Evolutionary conservation across 2,888 invertebrate genomes (phyloP), one percentile per base, ranked within the genome.

Genomic region (Diarsia mendica): DNA sequence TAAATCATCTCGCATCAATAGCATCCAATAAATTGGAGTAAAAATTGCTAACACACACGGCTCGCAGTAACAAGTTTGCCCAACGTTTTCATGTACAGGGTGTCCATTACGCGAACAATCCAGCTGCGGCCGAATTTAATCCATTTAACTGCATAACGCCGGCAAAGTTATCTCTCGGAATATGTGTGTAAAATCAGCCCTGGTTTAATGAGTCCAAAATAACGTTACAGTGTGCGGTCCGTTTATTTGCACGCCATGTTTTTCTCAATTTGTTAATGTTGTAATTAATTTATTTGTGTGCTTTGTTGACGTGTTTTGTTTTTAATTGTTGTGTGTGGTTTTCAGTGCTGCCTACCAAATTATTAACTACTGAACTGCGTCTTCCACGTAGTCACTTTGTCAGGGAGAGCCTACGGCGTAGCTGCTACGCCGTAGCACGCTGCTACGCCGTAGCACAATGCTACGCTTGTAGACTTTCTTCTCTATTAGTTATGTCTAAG

Each of bases 101-200:
- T 92, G 92, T 93, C 93, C 94, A 93, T 93, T 94, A 92, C 92
- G 89, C 86, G 91, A 89, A 91, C 94, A 94, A 93, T 94, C 92
- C 94, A 91, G 93, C 93, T 93, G 94, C 89, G 93, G 93, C 93
- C 88, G 89, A 92, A 92, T 94, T 93, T 94, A 95, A 95, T 95
- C 94, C 94, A 92, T 93, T 95, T 94, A 94, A 94, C 93, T 91
- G 92, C 90, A 93, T 92, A 93, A 92, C 92, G 89, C 90, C 87
- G 79, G 90, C 90, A 90, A 92, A 93, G 92, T 93, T 94, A 93
- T 93, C 92, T 92, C 90, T 86, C 88, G 86, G 91, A 88, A 91
- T 91, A 91, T 92, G 92, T 91, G 91, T 92, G 92, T 92, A 92
- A 93, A 93, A 93, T 93, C 92, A 92, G 91, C 89, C 89, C 86